Base-by-base conservation (phyloP, 2,797 vertebrate genomes). In the Sebastes aleutianus region DNA sequence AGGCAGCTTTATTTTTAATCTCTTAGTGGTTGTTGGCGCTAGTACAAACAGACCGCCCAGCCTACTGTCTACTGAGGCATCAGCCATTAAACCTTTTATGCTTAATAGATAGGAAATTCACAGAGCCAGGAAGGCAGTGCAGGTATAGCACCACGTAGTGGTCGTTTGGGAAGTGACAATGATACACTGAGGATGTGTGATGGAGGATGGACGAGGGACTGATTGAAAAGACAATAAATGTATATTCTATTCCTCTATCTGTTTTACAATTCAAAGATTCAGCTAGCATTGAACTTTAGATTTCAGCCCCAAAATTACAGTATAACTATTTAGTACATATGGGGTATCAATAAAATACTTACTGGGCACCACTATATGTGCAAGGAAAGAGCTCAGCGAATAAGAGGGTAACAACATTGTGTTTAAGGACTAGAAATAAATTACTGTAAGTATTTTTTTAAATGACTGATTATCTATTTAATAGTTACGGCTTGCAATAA, bases 1-100 rank as follows among this genome's bases (percentile, higher is more conserved):
- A 61, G 81, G 56, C 83, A 64, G 31, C 79, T 89, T 50, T 91
- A 88, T 89, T 92, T 93, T 91, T 92, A 91, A 92, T 93, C 86
- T 90, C 83, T 91, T 87, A 90, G 87, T 85, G 87, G 84, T 73
- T 74, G 76, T 68, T 93, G 92, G 92, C 89, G 29, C 66, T 14
- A n/a, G 61, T 61, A 82, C 88, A 88, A 85, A 84, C 72, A 90
- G 66, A 76, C 73, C 18, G 78, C 54, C 26, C 61, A 75, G 77
- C 47, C 82, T 58, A 70, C 73, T 83, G 87, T 90, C 88, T 88
- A 65, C 76, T 53, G n/a, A 89, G 56, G 78, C 77, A 78, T 67
- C 77, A 68, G 76, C 85, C 74, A 89, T 89, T 88, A 84, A 88
- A 74, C 14, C 27, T 70, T 87, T 85, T 80, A 57, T 78, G 83